Evolutionary conservation across 2,888 invertebrate genomes (phyloP), one percentile per base, ranked within the genome.

Genomic region (Auanema freiburgensis): DNA sequence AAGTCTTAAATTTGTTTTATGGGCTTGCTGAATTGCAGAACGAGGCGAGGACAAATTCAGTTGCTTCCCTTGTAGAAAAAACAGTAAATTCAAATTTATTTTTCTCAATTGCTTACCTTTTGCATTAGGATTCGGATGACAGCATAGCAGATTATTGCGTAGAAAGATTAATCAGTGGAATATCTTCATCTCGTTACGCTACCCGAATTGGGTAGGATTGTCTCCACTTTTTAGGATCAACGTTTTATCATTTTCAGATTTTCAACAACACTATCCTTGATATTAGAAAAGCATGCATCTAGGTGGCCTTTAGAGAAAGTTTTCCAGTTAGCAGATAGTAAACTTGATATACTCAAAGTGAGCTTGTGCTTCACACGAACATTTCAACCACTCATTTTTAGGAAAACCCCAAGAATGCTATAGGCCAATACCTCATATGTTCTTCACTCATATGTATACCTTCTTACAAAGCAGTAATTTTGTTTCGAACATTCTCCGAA

Each of bases 151-250:
- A 59, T n/a, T 76, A 76, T 54, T 64, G 65, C 18, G 12, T 74
- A 18, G 73, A 74, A 50, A 51, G 76, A 52, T 56, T 76, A 3
- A 65, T 76, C 21, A 52, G 63, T 8, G 76, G 76, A 33, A 63
- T 74, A 23, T 46, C 63, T 23, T 76, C 74, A 4, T 33, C 66
- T 2, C 51, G 76, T 59, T 73, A 72, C 16, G 76, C 76, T n/a
- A 65, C 70, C 8, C 49, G 76, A 23, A 42, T 76, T 11, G 76
- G 76, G 12, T 67, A 69, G 10, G 50, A 51, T 10, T 33, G 16
- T 12, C 33, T 33, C 33, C 8, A 8, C 33, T 33, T 5, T 33
- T 33, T 3, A 33, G 33, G 33, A n/a, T n/a, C n/a, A n/a, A n/a
- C n/a, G n/a, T n/a, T n/a, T 5, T 33, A 5, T 18, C 12, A 12